phyloP scores from a whole-genome alignment of 2,888 invertebrate genomes.

The Plagodis dolabraria region DNA sequence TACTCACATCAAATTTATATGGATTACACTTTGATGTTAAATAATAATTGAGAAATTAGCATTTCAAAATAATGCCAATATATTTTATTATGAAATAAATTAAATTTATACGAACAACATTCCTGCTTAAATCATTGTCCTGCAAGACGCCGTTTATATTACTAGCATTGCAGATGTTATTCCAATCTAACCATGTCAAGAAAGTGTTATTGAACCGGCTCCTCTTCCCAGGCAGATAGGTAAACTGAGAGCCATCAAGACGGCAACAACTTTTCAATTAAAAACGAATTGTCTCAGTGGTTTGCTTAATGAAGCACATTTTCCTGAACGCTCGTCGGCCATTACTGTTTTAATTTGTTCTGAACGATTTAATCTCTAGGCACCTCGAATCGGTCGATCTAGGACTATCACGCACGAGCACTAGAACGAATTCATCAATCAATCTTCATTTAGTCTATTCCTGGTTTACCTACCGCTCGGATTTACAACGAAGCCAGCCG shows the following conservation, averaged over 20 bases:
- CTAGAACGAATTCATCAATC: slow-evolving; percentile 15
- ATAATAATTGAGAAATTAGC: too few relatives aligned
- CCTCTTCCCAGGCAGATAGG: background rate
- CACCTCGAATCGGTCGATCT: slow-evolving; percentile 21
- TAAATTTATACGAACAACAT: too few relatives aligned
- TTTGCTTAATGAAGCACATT: slow-evolving; percentile 17
- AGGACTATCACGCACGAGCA: slow-evolving; percentile 41
- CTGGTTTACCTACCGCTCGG: slow-evolving; percentile 10
- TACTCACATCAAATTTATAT: too few relatives aligned
- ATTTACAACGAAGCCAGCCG: background rate
- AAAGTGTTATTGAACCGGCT: too few relatives aligned
- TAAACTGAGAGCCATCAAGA: slow-evolving; percentile 5
- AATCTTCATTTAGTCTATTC: slow-evolving; percentile 20
- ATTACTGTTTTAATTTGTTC: slow-evolving; percentile 36
- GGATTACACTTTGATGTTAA: too few relatives aligned
- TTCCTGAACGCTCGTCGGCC: slow-evolving; percentile 19
- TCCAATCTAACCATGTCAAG: too few relatives aligned
- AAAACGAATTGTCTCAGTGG: slow-evolving; percentile 3
- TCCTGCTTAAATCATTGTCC: too few relatives aligned
- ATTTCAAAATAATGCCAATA: too few relatives aligned
- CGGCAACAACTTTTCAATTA: background rate
- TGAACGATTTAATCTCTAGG: slow-evolving; percentile 31
- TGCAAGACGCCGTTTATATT: too few relatives aligned
- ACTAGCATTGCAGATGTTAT: too few relatives aligned
- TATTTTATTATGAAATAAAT: too few relatives aligned